These are phyloP conservation scores for Pelosia muscerda DNA, from an alignment of 2,888 invertebrate species.

Conservation along the genomic window DNA sequence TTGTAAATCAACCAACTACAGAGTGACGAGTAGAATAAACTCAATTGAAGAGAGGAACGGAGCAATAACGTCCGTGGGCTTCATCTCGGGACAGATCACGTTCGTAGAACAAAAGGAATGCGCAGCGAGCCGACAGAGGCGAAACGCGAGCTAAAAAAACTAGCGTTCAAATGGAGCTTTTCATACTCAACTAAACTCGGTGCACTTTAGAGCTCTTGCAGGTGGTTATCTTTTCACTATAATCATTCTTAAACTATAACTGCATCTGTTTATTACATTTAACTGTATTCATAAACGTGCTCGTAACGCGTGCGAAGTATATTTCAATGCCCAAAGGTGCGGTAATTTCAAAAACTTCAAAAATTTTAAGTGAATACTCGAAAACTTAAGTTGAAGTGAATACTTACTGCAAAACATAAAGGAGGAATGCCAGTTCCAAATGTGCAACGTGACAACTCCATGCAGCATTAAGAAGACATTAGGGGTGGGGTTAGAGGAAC, in stretches of 20 bases:
- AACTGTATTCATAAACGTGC: background rate
- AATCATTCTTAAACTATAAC: constrained; percentile 34
- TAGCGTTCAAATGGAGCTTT: constrained; percentile 78
- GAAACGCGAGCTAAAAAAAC: constrained; percentile 76
- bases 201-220: constrained; percentile 64
- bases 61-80: constrained; percentile 79
- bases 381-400: constrained; percentile 53
- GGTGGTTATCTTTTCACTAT: constrained; percentile 58
- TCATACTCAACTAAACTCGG: constrained; percentile 78
- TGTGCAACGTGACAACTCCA: constrained; percentile 82
- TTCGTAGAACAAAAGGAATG: constrained; percentile 81
- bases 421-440: constrained; percentile 70
- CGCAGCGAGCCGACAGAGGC: constrained; percentile 70
- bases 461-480: constrained; percentile 85
- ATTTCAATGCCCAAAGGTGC: constrained; percentile 33
- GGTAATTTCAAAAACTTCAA: constrained; percentile 54
- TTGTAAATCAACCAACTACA: constrained; percentile 68
- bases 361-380: constrained; percentile 51
- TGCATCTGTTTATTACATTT: background rate
- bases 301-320: background rate
- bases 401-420: constrained; percentile 57
- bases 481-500: constrained; percentile 69
- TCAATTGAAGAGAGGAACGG: constrained; percentile 74
- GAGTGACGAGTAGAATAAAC: constrained; percentile 75
- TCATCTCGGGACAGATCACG: constrained; percentile 84